Conservation (phyloP, 2,888 invertebrate species). For the Euplexia lucipara region DNA sequence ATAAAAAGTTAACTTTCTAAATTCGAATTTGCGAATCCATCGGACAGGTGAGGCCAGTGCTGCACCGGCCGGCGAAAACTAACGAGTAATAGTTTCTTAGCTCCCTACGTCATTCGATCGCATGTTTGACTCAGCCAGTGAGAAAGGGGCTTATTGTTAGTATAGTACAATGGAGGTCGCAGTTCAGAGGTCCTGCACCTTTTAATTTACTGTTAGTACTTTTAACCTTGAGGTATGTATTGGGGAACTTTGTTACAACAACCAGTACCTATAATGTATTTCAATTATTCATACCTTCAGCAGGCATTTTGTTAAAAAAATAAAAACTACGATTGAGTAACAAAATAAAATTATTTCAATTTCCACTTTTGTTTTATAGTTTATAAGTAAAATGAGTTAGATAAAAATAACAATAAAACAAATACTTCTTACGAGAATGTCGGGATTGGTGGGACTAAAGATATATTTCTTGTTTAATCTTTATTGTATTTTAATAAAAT, state of each 20-base stretch:
- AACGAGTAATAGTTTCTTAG: slow-evolving; percentile 32
- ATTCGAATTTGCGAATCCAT: slow-evolving; percentile 82
- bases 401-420: slow-evolving; percentile 19
- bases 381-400: slow-evolving; percentile 3
- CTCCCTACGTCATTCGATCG: slow-evolving; percentile 40
- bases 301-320: slow-evolving; percentile 1
- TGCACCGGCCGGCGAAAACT: slow-evolving; percentile 40
- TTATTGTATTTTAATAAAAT: slow-evolving; percentile 68
- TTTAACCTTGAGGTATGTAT: slow-evolving; percentile 22
- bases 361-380: slow-evolving; percentile 41
- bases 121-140: slow-evolving; percentile 26
- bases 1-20: slow-evolving; percentile 89
- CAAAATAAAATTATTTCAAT: slow-evolving; percentile 45
- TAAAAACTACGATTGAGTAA: slow-evolving; percentile 15
- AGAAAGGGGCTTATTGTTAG: slow-evolving; percentile 47
- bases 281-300: not conserved
- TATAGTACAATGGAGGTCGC: slow-evolving; percentile 52
- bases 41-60: slow-evolving; percentile 68
- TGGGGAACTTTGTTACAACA: slow-evolving; percentile 2
- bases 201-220: slow-evolving; percentile 28
- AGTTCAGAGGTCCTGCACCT: slow-evolving; percentile 39
- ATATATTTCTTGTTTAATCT: slow-evolving; percentile 64
- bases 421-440: slow-evolving; percentile 57
- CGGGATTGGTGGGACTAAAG: slow-evolving; percentile 52
- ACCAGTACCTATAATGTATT: too few relatives aligned